Conservation (phyloP, 2,888 invertebrate genomes). For the Noctua janthe region DNA sequence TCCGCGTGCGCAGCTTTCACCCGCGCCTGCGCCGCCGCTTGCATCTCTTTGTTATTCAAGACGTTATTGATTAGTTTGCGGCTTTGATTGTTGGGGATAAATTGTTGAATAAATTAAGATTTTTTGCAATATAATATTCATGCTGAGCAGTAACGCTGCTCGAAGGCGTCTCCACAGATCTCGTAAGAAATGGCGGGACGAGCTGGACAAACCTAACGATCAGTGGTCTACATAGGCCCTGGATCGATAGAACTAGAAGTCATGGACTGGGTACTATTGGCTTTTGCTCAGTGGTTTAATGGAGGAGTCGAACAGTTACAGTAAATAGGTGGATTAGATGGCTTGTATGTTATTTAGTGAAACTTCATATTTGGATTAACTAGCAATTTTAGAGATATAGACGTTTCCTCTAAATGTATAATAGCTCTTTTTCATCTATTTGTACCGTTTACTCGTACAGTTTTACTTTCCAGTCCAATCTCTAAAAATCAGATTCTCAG, state of each 20-base stretch:
- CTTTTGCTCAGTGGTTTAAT: not conserved
- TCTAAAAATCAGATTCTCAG: too few relatives aligned
- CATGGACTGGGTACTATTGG: not conserved
- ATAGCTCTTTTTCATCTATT: not conserved
- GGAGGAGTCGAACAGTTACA: not conserved
- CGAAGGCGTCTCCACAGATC: not conserved
- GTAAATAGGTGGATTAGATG: not conserved
- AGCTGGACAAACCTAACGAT: not conserved
- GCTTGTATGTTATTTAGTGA: not conserved
- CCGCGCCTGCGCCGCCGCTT: conserved; percentile 45
- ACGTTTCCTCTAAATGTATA: too few relatives aligned
- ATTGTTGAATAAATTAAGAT: not conserved
- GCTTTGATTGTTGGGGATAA: not conserved
- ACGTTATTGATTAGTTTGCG: conserved; percentile 34
- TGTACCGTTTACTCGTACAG: not conserved
- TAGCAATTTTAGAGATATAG: not conserved
- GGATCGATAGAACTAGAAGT: not conserved
- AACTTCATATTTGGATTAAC: not conserved
- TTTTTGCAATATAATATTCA: not conserved
- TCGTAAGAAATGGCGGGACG: not conserved
- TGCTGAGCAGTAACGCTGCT: not conserved
- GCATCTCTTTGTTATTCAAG: conserved; percentile 63
- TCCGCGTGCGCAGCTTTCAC: conserved; percentile 78
- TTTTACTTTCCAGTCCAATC: not conserved
- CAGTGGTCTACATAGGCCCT: not conserved